These are phyloP conservation scores for Catostylus mosaicus DNA, from an alignment of 30 jellyfish, hydroid and myxozoan genomes.

Conservation along the genomic window DNA sequence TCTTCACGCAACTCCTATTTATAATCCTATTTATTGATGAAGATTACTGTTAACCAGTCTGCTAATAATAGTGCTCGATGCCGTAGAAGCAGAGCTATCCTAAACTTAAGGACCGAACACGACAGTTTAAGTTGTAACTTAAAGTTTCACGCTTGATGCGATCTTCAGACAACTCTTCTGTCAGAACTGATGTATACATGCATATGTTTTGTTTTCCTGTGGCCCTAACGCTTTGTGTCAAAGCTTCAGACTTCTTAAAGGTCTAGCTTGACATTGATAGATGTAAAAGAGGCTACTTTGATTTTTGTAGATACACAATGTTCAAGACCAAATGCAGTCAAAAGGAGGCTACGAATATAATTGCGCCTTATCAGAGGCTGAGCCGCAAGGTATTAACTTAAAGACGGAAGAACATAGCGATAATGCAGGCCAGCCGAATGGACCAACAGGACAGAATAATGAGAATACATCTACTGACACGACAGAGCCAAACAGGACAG, in stretches of 20 bases:
- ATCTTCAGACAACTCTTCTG: no score
- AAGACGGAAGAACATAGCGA: slow-evolving; percentile 4
- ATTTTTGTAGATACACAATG: slow-evolving; percentile 67
- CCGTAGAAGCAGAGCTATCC: no score
- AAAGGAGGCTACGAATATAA: slow-evolving; percentile 86
- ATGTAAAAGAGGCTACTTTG: neutral
- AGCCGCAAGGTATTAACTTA: slow-evolving; percentile 54
- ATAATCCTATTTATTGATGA: no score
- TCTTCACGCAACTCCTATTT: no score
- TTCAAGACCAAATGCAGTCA: slow-evolving; percentile 86
- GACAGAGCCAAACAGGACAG: slow-evolving; percentile 3
- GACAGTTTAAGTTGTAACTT: no score
- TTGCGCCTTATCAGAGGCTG: slow-evolving; percentile 42
- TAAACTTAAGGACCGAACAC: no score
- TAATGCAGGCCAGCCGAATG: slow-evolving; percentile 37
- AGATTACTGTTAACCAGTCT: no score
- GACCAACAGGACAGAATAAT: slow-evolving; percentile 35
- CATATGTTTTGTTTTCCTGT: no score
- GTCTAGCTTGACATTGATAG: neutral
- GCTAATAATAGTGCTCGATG: no score
- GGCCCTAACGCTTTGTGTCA: no score
- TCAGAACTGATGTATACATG: no score
- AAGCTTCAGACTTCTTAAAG: neutral
- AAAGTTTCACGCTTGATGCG: no score
- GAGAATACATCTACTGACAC: neutral